Conservation (phyloP, 1,140 invertebrate species). For the Drosophila sechellia region DNA sequence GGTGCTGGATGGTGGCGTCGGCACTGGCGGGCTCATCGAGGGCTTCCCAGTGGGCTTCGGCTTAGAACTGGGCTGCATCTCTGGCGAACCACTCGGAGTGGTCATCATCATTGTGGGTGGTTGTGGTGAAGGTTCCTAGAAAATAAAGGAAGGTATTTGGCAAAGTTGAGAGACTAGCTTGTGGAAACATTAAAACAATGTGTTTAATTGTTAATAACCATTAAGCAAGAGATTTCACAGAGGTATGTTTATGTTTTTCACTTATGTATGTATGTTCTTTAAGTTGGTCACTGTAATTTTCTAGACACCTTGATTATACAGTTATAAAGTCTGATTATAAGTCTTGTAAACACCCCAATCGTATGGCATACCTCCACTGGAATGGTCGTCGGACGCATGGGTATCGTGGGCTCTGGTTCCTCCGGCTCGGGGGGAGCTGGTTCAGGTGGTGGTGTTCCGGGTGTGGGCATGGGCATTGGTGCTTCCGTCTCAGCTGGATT, state of each 20-base stretch:
- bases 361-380: constrained; percentile 19
- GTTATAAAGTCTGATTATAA: too few species aligned
- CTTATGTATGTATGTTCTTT: too few species aligned
- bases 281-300: too few species aligned
- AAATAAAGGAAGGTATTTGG: too few species aligned
- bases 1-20: constrained; percentile 42
- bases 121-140: constrained; percentile 19
- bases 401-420: constrained; percentile 67
- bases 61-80: constrained; percentile 23
- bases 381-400: constrained; percentile 43
- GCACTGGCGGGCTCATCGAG: constrained; percentile 33
- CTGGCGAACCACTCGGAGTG: constrained; percentile 7
- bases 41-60: constrained; percentile 22
- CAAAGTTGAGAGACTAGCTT: too few species aligned
- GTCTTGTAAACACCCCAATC: neutral
- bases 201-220: too few species aligned
- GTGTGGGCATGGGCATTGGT: constrained; percentile 21
- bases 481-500: constrained; percentile 3
- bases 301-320: too few species aligned
- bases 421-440: constrained; percentile 47
- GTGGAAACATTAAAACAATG: too few species aligned
- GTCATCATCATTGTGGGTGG: constrained; percentile 58
- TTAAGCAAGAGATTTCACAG: neutral
- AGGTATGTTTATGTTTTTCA: too few species aligned
- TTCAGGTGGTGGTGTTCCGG: constrained; percentile 44